Conservation (phyloP, 2,888 invertebrate species). For the Apantesis nais region DNA sequence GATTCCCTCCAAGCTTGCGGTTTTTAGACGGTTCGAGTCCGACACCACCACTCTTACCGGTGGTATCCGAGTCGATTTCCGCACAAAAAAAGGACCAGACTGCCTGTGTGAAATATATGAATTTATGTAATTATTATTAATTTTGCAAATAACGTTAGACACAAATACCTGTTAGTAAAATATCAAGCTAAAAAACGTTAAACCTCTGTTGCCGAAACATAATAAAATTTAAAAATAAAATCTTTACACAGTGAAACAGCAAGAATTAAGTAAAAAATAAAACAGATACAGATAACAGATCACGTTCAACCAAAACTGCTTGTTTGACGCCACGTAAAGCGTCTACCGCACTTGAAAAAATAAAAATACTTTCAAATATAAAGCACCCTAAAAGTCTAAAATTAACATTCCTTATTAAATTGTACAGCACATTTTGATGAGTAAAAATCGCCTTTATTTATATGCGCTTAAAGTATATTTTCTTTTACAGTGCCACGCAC, state of each 20-base stretch:
- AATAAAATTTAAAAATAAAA: constrained; percentile 50
- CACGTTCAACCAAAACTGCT: constrained; percentile 56
- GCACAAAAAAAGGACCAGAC: too few species aligned
- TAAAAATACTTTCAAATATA: constrained; percentile 61
- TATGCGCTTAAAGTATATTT: constrained; percentile 56
- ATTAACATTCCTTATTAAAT: constrained; percentile 68
- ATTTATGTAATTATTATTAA: too few species aligned
- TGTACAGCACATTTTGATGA: constrained; percentile 42
- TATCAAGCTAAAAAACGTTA: constrained; percentile 43
- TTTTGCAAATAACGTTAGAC: neutral
- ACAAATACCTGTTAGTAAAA: neutral
- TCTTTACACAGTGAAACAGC: constrained; percentile 34
- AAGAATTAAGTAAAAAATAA: constrained; percentile 47
- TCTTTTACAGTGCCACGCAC: constrained; percentile 90
- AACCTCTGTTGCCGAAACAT: constrained; percentile 48
- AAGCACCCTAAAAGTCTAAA: constrained; percentile 73
- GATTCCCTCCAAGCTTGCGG: too few species aligned
- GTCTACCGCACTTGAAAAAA: constrained; percentile 54
- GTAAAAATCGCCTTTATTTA: constrained; percentile 46
- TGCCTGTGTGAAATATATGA: too few species aligned
- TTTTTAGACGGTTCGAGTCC: too few species aligned
- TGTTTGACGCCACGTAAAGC: constrained; percentile 49
- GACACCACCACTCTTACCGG: too few species aligned
- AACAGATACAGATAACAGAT: constrained; percentile 44
- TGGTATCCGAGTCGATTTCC: too few species aligned